Conservation (phyloP, 2,888 invertebrate species). For the Drosophila anomalata region DNA sequence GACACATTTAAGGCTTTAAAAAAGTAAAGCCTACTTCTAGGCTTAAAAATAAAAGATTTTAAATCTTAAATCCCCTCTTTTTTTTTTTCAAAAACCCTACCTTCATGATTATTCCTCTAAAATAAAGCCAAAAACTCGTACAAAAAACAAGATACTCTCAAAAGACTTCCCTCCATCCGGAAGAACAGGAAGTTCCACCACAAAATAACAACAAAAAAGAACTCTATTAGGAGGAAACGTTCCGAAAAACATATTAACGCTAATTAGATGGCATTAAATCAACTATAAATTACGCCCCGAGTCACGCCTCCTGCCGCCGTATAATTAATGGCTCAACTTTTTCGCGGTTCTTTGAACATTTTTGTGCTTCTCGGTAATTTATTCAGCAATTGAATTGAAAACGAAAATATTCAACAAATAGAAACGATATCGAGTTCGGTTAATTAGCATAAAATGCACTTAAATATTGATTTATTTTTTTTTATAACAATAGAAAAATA, state of each 20-base stretch:
- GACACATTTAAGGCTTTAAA: no score
- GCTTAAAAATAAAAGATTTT: no score
- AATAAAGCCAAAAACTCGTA: no score
- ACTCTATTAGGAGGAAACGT: background rate
- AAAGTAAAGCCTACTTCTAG: no score
- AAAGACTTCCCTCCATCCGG: background rate
- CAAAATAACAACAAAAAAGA: background rate
- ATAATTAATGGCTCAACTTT: conserved; percentile 19
- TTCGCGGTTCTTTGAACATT: background rate
- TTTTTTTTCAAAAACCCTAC: no score
- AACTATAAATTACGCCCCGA: conserved; percentile 23
- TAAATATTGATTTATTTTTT: background rate
- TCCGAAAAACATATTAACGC: conserved; percentile 16
- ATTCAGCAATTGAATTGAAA: background rate
- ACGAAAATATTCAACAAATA: conserved; percentile 3
- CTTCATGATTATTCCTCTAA: no score
- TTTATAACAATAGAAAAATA: no score
- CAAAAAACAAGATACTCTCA: no score
- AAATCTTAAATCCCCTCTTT: no score
- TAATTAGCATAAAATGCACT: conserved; percentile 34
- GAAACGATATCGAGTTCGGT: conserved; percentile 3
- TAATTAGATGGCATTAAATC: conserved; percentile 38
- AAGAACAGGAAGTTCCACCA: background rate
- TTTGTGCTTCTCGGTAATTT: background rate
- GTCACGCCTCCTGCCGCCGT: background rate